Base-by-base conservation (phyloP, 1,140 invertebrate species). In the Diorhabda sublineata region DNA sequence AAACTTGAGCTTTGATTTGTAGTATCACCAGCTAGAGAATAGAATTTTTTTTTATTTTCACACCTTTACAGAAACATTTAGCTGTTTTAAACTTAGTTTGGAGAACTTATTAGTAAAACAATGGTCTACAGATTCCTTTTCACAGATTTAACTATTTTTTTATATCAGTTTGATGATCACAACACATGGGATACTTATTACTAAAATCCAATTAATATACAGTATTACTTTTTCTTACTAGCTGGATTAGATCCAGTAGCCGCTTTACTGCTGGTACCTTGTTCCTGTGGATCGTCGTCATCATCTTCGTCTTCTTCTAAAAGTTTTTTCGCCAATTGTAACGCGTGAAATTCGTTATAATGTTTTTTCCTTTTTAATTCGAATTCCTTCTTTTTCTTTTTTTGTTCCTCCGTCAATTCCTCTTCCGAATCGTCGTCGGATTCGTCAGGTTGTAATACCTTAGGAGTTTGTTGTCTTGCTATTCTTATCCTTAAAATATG, bases 281-380 rank as follows among this genome's bases (percentile, higher is more conserved):
- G 26, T 26, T 26, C 26, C 26, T 26, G 26, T 26, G 26, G 26
- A n/a, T 88, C 87, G 0, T 91, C 90, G 8, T 92, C 92, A 1
- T 95, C 93, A 8, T 95, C 93, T 41, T 93, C 91, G 69, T 97
- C 95, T 77, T 96, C 91, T 69, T 93, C 88, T 84, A 98, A 88
- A 67, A 96, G 84, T 82, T 97, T 92, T 74, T 93, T 84, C 3
- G 95, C 94, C 71, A 97, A 81, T 82, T 96, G 93, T 1, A 98
- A 90, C 3, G 95, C 95, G 80, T 96, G 90, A 81, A 94, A 98
- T 82, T 99, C 97, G 82, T 98, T 96, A 82, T 99, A 99, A 81
- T 99, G 98, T 70, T 92, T 89, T 84, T 97, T 98, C 66, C 97
- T 86, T 81, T 98, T 98, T 57, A 90, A 88, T 81, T 96, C 92